Conservation (phyloP, 2,797 vertebrate genomes). For the Acanthopagrus latus region DNA sequence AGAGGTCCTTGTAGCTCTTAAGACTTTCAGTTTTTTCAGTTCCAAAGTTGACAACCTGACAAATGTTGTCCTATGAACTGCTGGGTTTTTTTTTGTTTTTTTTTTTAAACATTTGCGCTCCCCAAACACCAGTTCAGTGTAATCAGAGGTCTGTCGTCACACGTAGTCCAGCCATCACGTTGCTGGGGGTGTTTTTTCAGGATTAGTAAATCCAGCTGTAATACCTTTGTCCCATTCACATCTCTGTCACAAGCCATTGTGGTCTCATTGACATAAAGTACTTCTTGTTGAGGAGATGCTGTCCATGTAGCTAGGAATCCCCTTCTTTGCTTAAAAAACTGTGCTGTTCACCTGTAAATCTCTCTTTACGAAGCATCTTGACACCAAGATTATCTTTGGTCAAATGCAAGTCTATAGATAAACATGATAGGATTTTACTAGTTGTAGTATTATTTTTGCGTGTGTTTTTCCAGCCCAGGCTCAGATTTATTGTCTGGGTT, state of each 20-base stretch:
- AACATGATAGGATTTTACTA: constrained; percentile 50
- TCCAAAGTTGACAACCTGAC: constrained; percentile 31
- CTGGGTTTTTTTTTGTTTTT: constrained; percentile 4
- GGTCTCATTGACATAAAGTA: constrained; percentile 34
- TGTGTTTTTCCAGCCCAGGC: constrained; percentile 19
- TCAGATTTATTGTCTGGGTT: constrained; percentile 21
- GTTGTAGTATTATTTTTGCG: constrained; percentile 16
- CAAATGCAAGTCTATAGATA: constrained; percentile 56
- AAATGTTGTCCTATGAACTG: constrained; percentile 31
- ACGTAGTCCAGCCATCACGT: constrained; percentile 33
- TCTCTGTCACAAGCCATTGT: constrained; percentile 21
- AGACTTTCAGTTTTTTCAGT: constrained; percentile 67
- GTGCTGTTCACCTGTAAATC: constrained; percentile 48
- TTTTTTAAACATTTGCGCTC: constrained; percentile 4
- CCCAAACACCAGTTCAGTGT: constrained; percentile 31
- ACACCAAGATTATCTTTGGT: constrained; percentile 28
- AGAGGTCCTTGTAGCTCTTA: constrained; percentile 77
- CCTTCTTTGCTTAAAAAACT: constrained; percentile 22
- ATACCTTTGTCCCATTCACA: constrained; percentile 23
- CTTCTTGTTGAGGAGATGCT: constrained; percentile 29
- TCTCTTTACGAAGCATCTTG: constrained; percentile 24
- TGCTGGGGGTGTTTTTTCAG: constrained; percentile 36
- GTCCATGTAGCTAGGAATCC: constrained; percentile 40
- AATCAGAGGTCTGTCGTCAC: constrained; percentile 28
- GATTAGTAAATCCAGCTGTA: constrained; percentile 22